phyloP scores from a whole-genome alignment of 2,888 invertebrate genomes.

The Sesia bembeciformis region DNA sequence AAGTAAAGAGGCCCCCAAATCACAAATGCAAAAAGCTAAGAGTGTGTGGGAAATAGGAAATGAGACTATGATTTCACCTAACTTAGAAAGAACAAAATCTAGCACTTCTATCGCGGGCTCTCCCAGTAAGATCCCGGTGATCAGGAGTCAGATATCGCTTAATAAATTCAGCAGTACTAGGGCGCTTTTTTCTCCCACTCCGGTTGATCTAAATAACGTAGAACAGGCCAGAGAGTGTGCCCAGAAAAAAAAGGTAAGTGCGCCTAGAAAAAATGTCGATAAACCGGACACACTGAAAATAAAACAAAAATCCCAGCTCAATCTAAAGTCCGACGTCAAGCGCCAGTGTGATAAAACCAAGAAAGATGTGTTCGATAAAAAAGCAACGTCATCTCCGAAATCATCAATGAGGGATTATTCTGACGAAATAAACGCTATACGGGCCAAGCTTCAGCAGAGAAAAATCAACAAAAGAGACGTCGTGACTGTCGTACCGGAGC shows the following conservation, averaged over 20 bases:
- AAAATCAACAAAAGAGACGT: conserved; percentile 60
- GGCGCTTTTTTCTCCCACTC: conserved; percentile 73
- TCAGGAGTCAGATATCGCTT: conserved; percentile 67
- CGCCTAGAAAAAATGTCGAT: conserved; percentile 44
- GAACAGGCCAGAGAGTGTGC: conserved; percentile 73
- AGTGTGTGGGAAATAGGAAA: conserved; percentile 73
- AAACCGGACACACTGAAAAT: conserved; percentile 49
- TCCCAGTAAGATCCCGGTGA: conserved; percentile 78
- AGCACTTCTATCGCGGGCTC: conserved; percentile 73
- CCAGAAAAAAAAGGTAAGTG: conserved; percentile 59
- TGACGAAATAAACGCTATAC: conserved; percentile 65
- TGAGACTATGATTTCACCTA: conserved; percentile 44
- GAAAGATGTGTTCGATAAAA: conserved; percentile 57
- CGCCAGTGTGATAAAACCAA: conserved; percentile 51
- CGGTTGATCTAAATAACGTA: conserved; percentile 70
- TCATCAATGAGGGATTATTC: conserved; percentile 57
- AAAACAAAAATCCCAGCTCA: conserved; percentile 64
- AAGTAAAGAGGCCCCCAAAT: conserved; percentile 45
- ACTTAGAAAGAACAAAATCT: conserved; percentile 64
- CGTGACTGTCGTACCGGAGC: conserved; percentile 32
- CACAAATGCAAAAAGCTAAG: conserved; percentile 67
- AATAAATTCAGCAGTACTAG: conserved; percentile 67
- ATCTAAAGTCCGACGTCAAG: conserved; percentile 52
- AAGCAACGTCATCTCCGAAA: conserved; percentile 40
- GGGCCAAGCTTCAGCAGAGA: conserved; percentile 66